Evolutionary conservation across 2,113 vertebrate genomes (phyloP).

Genomic region (Apistogramma diplotaenia): DNA sequence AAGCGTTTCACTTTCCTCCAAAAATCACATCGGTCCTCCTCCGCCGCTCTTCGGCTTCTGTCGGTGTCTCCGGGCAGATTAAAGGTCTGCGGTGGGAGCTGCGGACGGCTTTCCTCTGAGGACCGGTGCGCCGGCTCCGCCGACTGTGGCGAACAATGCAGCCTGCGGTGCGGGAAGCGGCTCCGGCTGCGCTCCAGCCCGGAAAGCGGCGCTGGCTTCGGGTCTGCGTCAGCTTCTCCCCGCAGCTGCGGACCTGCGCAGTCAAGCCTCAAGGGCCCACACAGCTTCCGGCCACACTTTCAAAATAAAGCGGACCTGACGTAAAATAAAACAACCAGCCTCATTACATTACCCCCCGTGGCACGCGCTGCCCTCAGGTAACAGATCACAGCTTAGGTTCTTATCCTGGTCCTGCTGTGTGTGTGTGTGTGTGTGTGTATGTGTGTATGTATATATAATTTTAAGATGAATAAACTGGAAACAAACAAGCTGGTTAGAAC

Average conservation of each 20-base stretch:
- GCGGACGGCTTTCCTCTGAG: not conserved
- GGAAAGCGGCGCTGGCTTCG: not conserved
- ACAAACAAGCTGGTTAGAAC: no score
- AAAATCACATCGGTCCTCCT: not conserved
- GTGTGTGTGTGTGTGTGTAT: no score
- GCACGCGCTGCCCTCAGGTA: no score
- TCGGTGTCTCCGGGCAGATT: not conserved
- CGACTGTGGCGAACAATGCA: not conserved
- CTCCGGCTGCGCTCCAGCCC: not conserved
- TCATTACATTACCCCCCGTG: no score
- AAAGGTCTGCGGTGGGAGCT: not conserved
- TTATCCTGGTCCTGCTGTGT: no score
- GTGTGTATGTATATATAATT: no score
- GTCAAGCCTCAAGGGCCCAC: not conserved
- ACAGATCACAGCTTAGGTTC: no score
- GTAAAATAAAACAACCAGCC: not conserved
- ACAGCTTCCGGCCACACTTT: not conserved
- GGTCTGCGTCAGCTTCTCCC: conserved; percentile 9
- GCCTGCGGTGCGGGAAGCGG: not conserved
- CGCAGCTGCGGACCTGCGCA: not conserved
- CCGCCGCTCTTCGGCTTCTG: not conserved
- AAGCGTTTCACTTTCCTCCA: conserved; percentile 9
- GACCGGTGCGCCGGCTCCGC: not conserved
- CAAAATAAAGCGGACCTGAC: not conserved
- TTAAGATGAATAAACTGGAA: no score